Evolutionary conservation across 2,888 invertebrate species (phyloP), one percentile per base, ranked within the genome.

Genomic region (Mesoligia furuncula): DNA sequence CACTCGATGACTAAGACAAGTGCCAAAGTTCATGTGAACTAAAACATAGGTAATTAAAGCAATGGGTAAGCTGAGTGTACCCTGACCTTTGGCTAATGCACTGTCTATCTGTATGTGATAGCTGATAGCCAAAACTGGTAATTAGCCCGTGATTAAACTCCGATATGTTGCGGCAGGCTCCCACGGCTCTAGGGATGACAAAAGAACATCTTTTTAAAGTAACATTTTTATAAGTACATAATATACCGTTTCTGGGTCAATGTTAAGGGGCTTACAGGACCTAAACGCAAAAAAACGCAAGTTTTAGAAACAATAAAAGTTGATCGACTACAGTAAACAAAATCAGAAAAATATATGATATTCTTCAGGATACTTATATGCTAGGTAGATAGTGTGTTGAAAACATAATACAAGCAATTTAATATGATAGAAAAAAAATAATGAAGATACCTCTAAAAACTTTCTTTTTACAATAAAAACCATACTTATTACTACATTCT

Each of bases 41-140:
- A 73, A 83, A 85, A 71, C 79, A 75, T 69, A 69, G 73, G 61
- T 75, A 85, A 75, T 79, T 73, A 79, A 85, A 85, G 89, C 91
- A 90, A 91, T 90, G 87, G 85, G 68, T 76, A 70, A 81, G 84
- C 76, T 74, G 67, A 81, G 82, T 84, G 84, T 77, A 73, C n/a
- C 62, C 73, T 91, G 92, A 92, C 93, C 92, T 89, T 93, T 93
- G 88, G 88, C 90, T 96, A 96, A 96, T 96, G 96, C 94, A 94
- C 94, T 95, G 95, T 95, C 95, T 91, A 91, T 93, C 93, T 89
- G 88, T 86, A 85, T 88, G 91, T 93, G 95, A 95, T 95, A 95
- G 93, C 90, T 90, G 92, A 94, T 93, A 93, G 93, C 91, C 94
- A 93, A 95, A 96, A 94, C 96, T 95, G 91, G 95, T 96, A 96